A percentile compares a stretch with the other conserved stretches of the same genome.
These are phyloP conservation scores for Pavo muticus DNA, from an alignment of 2,113 vertebrate genomes.

Conservation along the genomic window DNA sequence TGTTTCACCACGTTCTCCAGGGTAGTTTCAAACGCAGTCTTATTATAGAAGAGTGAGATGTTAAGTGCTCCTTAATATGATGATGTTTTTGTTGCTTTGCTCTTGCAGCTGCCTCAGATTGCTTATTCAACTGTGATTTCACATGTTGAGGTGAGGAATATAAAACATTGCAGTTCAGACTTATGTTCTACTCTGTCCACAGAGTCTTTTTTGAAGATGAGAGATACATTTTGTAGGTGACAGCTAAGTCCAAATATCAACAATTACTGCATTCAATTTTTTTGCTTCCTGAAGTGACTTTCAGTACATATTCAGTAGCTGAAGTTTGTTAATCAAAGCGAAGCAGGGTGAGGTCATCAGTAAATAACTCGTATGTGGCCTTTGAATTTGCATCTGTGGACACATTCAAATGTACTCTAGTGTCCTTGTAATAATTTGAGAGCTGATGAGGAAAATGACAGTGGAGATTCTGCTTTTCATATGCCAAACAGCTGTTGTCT, in stretches of 20 bases:
- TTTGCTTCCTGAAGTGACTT: neutral
- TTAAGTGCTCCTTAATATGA: neutral
- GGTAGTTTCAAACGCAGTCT: neutral
- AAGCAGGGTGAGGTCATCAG: neutral
- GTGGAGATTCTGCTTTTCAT: neutral
- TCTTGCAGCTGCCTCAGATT: conserved; percentile 20
- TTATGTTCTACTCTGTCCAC: neutral
- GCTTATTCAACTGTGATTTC: neutral
- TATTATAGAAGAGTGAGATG: neutral
- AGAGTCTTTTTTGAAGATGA: neutral
- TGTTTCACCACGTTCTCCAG: neutral
- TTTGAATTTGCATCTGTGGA: neutral
- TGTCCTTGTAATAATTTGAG: neutral
- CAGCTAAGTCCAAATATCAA: neutral
- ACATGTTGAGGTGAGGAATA: neutral
- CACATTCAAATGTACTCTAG: neutral
- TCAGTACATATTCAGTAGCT: neutral
- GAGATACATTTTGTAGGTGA: neutral
- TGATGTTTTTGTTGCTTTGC: neutral
- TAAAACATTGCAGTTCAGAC: neutral
- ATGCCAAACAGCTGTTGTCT: neutral
- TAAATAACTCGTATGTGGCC: neutral
- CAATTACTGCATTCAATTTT: neutral
- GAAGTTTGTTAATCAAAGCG: neutral
- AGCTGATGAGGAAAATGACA: neutral